Conservation (phyloP, 2,113 vertebrate genomes). For the Polypterus bichir region DNA sequence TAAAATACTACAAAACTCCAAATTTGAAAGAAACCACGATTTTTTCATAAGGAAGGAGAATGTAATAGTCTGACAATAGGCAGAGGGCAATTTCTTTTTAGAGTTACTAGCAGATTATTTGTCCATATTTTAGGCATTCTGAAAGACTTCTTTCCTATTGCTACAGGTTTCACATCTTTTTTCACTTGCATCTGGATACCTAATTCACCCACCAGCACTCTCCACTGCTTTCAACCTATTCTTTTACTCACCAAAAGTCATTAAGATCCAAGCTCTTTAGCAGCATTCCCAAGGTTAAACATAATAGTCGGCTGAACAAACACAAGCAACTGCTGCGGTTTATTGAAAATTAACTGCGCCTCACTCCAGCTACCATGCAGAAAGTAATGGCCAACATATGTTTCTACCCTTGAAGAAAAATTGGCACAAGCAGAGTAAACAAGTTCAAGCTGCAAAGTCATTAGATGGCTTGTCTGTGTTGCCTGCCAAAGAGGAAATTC, state of each 20-base stretch:
- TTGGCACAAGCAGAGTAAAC: background rate
- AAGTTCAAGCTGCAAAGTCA: background rate
- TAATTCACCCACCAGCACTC: background rate
- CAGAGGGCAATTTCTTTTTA: too few relatives aligned
- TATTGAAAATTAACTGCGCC: slow-evolving; percentile 8
- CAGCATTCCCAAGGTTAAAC: slow-evolving; percentile 1
- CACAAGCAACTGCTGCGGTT: slow-evolving; percentile 7
- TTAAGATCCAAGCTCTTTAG: background rate
- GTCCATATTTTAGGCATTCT: too few relatives aligned
- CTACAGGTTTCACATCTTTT: background rate
- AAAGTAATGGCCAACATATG: slow-evolving; percentile 4
- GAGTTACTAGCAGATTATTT: too few relatives aligned
- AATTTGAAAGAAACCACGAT: too few relatives aligned
- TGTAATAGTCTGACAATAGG: too few relatives aligned
- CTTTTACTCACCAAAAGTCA: background rate
- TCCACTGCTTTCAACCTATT: too few relatives aligned
- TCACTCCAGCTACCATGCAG: slow-evolving; percentile 8
- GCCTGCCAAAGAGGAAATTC: too few relatives aligned
- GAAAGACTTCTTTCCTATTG: too few relatives aligned
- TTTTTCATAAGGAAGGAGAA: too few relatives aligned
- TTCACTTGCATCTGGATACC: background rate
- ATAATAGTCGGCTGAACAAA: background rate
- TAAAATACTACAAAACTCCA: too few relatives aligned
- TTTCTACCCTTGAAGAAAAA: background rate
- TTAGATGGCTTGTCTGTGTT: background rate